A percentile compares a stretch with the other conserved stretches of the same genome.
These are phyloP conservation scores for Eulemur albifrons DNA, from an alignment of 2,797 vertebrate genomes.

Conservation along the genomic window DNA sequence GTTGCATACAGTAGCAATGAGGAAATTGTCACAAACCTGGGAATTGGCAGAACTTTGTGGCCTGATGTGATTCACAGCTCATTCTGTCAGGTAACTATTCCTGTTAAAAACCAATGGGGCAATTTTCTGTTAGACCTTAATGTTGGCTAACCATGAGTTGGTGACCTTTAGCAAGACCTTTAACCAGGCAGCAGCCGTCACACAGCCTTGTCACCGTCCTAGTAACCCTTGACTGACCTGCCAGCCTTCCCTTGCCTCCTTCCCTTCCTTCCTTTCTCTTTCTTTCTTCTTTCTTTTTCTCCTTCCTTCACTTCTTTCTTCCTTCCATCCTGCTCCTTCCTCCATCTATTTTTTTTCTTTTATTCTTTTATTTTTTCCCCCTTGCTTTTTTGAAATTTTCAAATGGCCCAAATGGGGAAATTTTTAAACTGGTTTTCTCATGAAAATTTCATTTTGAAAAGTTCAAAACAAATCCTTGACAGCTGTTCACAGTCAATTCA, in stretches of 20 bases:
- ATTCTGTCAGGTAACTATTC: conserved; percentile 17
- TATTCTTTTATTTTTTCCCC: not conserved
- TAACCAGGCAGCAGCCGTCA: not conserved
- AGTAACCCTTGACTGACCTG: not conserved
- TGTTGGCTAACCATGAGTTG: not conserved
- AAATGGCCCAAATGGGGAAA: not conserved
- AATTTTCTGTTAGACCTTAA: conserved; percentile 18
- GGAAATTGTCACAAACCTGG: not conserved
- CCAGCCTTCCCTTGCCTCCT: no score
- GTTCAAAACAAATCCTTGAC: not conserved
- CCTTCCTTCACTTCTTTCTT: not conserved
- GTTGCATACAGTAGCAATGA: not conserved
- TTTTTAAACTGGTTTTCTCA: not conserved
- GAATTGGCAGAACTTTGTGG: not conserved
- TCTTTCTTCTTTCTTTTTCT: not conserved
- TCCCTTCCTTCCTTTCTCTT: rapidly evolving
- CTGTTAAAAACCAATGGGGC: not conserved
- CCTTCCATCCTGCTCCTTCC: rapidly evolving
- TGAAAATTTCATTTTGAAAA: not conserved
- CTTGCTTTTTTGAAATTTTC: not conserved
- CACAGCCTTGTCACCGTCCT: not conserved
- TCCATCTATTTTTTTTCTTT: not conserved
- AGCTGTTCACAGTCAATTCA: not conserved
- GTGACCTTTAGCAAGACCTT: not conserved
- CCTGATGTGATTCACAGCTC: not conserved